A percentile compares a stretch with the other conserved stretches of the same genome.
Conservation (phyloP, 2,113 vertebrate genomes). For the Lanius ludovicianus region DNA sequence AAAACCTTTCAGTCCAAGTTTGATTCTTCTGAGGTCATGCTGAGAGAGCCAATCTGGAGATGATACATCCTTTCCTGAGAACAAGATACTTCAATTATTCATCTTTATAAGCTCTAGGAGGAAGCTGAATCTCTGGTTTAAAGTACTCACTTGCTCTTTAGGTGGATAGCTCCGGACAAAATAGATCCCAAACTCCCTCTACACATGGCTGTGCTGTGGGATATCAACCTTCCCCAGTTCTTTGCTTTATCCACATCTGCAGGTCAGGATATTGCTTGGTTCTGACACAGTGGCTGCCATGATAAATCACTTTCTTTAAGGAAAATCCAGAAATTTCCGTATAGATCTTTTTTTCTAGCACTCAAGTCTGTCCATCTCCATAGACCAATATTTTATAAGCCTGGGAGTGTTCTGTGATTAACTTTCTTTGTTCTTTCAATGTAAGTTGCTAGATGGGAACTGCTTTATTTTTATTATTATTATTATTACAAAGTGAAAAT, state of each 20-base stretch:
- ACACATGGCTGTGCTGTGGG: background rate
- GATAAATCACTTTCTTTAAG: background rate
- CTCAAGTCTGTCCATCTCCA: background rate
- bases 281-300: background rate
- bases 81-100: background rate
- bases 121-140: background rate
- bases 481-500: background rate
- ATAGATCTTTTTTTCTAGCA: background rate
- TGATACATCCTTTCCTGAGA: background rate
- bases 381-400: background rate
- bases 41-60: fast-evolving
- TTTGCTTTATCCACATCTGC: background rate
- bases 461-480: background rate
- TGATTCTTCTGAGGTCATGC: background rate
- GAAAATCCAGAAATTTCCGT: background rate
- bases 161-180: background rate
- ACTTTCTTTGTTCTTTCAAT: background rate
- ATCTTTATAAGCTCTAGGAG: background rate
- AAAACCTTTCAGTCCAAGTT: background rate
- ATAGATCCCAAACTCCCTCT: background rate
- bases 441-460: background rate
- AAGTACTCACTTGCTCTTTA: background rate
- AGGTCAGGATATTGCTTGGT: background rate
- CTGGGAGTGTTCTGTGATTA: background rate
- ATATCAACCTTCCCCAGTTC: background rate